phyloP scores from a whole-genome alignment of 2,797 vertebrate species.

The Chelon auratus region DNA sequence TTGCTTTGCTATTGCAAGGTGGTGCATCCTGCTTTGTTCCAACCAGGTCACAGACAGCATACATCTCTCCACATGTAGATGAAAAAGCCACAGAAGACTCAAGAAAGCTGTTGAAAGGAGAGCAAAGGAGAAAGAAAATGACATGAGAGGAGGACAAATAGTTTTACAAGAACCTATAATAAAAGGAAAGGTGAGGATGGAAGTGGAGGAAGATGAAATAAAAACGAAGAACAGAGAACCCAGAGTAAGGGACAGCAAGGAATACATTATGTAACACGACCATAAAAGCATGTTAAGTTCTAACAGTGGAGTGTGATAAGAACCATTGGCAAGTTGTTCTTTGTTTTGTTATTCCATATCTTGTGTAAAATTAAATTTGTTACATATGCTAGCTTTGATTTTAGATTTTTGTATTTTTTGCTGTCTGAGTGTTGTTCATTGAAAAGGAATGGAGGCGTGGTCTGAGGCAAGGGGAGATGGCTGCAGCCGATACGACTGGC shows the following conservation, averaged over 20 bases:
- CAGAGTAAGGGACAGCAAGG: conserved; percentile 40
- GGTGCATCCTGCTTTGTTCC: conserved; percentile 58
- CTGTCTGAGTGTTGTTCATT: conserved; percentile 8
- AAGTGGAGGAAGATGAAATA: conserved; percentile 31
- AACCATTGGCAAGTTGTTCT: conserved; percentile 23
- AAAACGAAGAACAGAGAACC: conserved; percentile 30
- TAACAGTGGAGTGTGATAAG: conserved; percentile 49
- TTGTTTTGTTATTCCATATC: too few relatives aligned
- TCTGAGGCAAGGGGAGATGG: conserved; percentile 39
- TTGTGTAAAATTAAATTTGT: neutral
- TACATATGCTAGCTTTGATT: neutral
- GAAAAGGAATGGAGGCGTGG: conserved; percentile 24
- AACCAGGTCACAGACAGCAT: conserved; percentile 60
- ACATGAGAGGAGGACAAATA: neutral
- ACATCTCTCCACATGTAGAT: conserved; percentile 32
- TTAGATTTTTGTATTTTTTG: neutral
- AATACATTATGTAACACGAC: conserved; percentile 44
- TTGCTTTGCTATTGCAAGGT: conserved; percentile 65
- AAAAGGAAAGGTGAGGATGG: conserved; percentile 16
- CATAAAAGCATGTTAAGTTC: conserved; percentile 62
- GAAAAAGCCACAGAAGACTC: conserved; percentile 1
- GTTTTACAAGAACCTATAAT: conserved; percentile 15
- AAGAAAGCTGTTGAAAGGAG: conserved; percentile 26
- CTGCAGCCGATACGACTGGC: conserved; percentile 50
- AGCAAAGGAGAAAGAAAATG: neutral